Conservation (phyloP, 35 echinoderm and acorn worm species). For the Apostichopus californicus region DNA sequence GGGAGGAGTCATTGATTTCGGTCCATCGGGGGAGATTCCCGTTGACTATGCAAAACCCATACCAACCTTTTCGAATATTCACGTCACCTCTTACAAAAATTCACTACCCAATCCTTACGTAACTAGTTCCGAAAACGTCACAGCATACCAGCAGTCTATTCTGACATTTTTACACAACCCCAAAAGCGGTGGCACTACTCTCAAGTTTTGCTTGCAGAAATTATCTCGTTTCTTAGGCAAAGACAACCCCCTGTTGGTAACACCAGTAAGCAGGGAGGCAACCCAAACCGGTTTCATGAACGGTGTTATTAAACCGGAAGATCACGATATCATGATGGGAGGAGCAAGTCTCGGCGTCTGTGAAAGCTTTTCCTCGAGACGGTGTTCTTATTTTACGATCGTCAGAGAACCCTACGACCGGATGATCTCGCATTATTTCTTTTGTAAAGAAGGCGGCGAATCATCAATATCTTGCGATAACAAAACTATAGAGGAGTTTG, state of each 20-base stretch:
- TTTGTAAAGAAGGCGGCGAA: conserved; percentile 36
- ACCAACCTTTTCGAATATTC: not conserved
- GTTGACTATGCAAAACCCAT: not conserved
- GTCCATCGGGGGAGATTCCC: not conserved
- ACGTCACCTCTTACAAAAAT: not conserved
- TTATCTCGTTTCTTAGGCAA: not conserved
- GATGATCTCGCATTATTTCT: conserved; percentile 23
- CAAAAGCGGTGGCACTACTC: conserved; percentile 5
- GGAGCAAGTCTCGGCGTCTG: conserved; percentile 1
- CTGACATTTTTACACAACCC: conserved; percentile 10
- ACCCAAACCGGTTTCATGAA: not conserved
- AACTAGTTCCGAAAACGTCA: not conserved
- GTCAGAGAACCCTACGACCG: conserved; percentile 20
- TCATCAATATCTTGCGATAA: conserved; percentile 27
- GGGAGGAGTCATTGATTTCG: not conserved
- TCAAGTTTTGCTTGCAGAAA: not conserved
- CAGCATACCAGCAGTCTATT: not conserved
- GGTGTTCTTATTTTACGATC: conserved; percentile 4
- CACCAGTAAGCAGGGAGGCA: not conserved
- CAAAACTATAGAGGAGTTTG: conserved; percentile 12
- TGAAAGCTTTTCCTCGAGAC: not conserved
- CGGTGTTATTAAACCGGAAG: not conserved
- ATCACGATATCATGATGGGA: conserved; percentile 20
- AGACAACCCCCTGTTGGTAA: not conserved
- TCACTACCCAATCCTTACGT: not conserved